A percentile compares a stretch with the other conserved stretches of the same genome.
Evolutionary conservation across 2,113 vertebrate species (phyloP).

Genomic region (Pseudonaja textilis): DNA sequence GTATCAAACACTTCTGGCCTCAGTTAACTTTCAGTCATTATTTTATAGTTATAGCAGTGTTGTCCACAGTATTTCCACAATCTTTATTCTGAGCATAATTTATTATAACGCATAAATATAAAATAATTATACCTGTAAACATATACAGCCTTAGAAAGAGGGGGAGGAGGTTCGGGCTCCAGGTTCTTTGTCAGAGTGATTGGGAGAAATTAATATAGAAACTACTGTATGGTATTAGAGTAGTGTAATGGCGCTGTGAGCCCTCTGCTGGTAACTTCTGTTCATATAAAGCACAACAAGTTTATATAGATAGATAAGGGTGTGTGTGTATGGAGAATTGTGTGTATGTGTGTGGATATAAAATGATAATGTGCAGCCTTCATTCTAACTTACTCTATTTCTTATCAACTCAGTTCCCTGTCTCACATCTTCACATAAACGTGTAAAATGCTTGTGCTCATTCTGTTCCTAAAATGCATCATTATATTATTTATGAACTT

Average conservation of each 20-base stretch:
- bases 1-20: no score
- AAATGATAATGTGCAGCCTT: background rate
- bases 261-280: conserved; percentile 15
- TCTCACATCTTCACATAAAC: background rate
- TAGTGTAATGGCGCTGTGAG: background rate
- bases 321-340: no score
- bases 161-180: background rate
- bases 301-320: no score
- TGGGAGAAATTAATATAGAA: background rate
- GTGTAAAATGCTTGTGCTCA: background rate
- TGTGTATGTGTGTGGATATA: no score
- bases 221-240: background rate
- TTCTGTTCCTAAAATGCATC: background rate
- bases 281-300: background rate
- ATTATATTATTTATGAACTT: background rate
- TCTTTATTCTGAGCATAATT: background rate
- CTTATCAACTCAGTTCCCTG: background rate
- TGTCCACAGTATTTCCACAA: background rate
- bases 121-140: background rate
- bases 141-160: background rate
- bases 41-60: no score
- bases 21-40: no score
- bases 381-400: background rate
- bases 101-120: background rate
- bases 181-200: background rate